Evolutionary conservation across 2,888 invertebrate genomes (phyloP).

Genomic region (Melanchra persicariae): DNA sequence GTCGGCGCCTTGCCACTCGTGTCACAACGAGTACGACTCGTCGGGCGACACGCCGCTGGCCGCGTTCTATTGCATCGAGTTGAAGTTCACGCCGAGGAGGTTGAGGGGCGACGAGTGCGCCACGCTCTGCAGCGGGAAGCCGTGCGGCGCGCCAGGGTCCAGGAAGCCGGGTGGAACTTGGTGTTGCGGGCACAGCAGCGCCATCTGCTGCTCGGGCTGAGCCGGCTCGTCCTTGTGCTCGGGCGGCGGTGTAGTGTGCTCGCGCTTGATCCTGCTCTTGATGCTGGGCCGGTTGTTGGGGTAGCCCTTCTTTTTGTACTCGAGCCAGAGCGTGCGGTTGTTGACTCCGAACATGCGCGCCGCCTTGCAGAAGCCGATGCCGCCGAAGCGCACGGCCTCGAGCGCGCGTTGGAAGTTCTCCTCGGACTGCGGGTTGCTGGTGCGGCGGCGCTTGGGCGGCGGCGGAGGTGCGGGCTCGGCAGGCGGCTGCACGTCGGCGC

Average conservation of each 20-base stretch:
- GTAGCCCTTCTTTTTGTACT: conserved; percentile 96
- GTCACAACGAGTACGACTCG: conserved; percentile 84
- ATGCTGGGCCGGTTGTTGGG: conserved; percentile 95
- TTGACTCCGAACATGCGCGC: conserved; percentile 96
- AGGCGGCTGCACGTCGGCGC: conserved; percentile 76
- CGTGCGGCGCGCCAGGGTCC: conserved; percentile 93
- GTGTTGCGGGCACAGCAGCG: conserved; percentile 92
- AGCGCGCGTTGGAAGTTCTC: conserved; percentile 95
- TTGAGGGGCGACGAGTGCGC: conserved; percentile 92
- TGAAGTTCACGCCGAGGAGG: conserved; percentile 94
- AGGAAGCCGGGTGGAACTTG: conserved; percentile 93
- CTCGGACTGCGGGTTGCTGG: conserved; percentile 95
- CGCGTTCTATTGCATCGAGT: conserved; percentile 93
- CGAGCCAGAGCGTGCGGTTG: conserved; percentile 96
- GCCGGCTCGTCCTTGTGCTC: conserved; percentile 87
- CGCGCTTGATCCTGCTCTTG: conserved; percentile 94
- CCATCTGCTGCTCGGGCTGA: conserved; percentile 83
- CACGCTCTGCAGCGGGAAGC: conserved; percentile 92
- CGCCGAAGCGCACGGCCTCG: conserved; percentile 95
- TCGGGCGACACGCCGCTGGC: conserved; percentile 79
- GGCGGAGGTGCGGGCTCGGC: conserved; percentile 77
- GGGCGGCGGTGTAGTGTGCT: conserved; percentile 92
- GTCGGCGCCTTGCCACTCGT: conserved; percentile 80
- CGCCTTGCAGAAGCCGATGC: conserved; percentile 96
- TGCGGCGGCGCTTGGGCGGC: conserved; percentile 92